Evolutionary conservation across 2,888 invertebrate species (phyloP), one percentile per base, ranked within the genome.

Genomic region (Amblyjoppa proteus): DNA sequence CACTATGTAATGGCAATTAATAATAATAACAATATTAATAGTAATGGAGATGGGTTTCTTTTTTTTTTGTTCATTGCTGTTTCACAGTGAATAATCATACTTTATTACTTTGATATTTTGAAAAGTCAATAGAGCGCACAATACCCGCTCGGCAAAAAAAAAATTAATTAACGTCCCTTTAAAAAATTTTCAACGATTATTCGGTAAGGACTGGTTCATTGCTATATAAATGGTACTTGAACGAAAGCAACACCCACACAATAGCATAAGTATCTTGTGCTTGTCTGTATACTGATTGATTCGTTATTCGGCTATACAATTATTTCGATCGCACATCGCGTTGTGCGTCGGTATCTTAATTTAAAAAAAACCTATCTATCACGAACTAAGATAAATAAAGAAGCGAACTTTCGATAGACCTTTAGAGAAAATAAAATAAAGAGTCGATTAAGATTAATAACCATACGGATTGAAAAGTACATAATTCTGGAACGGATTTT

Each of bases 261-360:
- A 16, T 85, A 61, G 79, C 68, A 73, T 85, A 85, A 85, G 82
- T 85, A 82, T 76, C 71, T 85, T 85, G 85, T 85, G 85, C 85
- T 64, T 80, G 68, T 83, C 51, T 82, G 79, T 61, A 85, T 85
- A 85, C 85, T 85, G 85, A 85, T 82, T 73, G 76, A 82, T 85
- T 85, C n/a, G 25, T 83, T 83, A 77, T 74, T 82, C 51, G 51
- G 68, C 71, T 83, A 73, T 76, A 80, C 76, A 80, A 80, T 76
- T 71, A 80, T 83, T 83, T 85, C 82, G 82, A 73, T 16, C 69
- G 61, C 78, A 74, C 78, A 64, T 53, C 68, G 56, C 75, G 64
- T 77, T 83, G 85, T 76, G 80, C 80, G 70, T 82, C 71, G 75
- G 49, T 58, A 61, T 68, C 80, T 71, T 34, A 61, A 70, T 51